phyloP scores from a whole-genome alignment of 2,797 vertebrate species.

The Xyrichtys novacula region DNA sequence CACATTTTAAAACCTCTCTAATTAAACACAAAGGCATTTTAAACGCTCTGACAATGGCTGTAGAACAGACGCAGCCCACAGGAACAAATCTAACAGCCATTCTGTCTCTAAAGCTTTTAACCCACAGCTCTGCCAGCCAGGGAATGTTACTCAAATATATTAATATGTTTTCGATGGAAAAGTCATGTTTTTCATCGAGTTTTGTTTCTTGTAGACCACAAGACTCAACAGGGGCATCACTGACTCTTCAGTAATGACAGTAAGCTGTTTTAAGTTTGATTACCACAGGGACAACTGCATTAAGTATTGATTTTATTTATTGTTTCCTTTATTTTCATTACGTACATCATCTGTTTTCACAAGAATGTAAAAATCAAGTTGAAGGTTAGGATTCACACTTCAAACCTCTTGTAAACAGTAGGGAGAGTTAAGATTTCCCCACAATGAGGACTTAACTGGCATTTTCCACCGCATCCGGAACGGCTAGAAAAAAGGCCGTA shows the following conservation, averaged over 20 bases:
- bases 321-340: too few species aligned
- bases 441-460: too few species aligned
- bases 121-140: conserved; percentile 34
- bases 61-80: conserved; percentile 57
- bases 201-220: conserved; percentile 26
- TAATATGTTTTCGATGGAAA: conserved; percentile 60
- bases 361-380: too few species aligned
- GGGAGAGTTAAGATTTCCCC: too few species aligned
- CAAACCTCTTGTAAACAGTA: neutral
- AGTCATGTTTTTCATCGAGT: conserved; percentile 28
- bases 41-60: conserved; percentile 55
- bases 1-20: conserved; percentile 72
- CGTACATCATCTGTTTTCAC: too few species aligned
- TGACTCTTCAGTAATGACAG: conserved; percentile 15
- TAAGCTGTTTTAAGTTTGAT: conserved; percentile 6
- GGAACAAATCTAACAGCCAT: conserved; percentile 58
- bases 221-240: conserved; percentile 5
- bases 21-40: conserved; percentile 72
- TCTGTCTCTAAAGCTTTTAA: conserved; percentile 76
- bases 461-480: too few species aligned
- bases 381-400: neutral
- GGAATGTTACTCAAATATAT: conserved; percentile 40
- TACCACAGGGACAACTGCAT: conserved; percentile 21
- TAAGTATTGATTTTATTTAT: conserved; percentile 17
- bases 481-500: too few species aligned